Evolutionary conservation across 1,140 invertebrate genomes (phyloP).

Genomic region (Sinella curviseta): DNA sequence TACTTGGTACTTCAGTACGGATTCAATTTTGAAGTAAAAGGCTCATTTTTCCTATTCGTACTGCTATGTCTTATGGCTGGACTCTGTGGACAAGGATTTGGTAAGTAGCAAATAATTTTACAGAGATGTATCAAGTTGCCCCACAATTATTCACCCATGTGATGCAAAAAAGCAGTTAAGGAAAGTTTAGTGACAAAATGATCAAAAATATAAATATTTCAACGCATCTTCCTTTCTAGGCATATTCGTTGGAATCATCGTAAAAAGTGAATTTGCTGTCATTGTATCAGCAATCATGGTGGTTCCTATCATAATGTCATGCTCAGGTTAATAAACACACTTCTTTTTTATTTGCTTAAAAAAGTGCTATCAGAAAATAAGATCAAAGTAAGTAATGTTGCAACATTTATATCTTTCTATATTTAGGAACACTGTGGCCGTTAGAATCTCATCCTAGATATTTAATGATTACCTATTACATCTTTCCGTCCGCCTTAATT

Average conservation of each 20-base stretch:
- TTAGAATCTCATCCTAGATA: neutral
- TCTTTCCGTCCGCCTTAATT: neutral
- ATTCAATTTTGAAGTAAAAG: neutral
- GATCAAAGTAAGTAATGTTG: too few relatives aligned
- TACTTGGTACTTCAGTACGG: neutral
- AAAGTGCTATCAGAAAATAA: neutral
- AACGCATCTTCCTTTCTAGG: neutral
- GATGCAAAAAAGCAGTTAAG: too few relatives aligned
- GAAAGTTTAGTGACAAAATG: neutral
- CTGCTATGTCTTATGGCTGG: neutral
- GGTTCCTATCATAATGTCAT: neutral
- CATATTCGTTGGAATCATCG: neutral
- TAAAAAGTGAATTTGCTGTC: neutral
- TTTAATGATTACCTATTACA: neutral
- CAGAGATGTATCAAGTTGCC: neutral
- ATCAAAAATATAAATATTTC: neutral
- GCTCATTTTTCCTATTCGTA: neutral
- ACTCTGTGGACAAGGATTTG: neutral
- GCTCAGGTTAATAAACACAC: neutral
- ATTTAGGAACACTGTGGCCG: neutral
- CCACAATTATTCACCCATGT: too few relatives aligned
- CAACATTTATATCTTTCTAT: neutral
- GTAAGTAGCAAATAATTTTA: neutral
- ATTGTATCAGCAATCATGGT: constrained; percentile 11
- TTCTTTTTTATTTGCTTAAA: too few relatives aligned